Percentiles rank a stretch among this genome's conserved stretches.
phyloP scores from a whole-genome alignment of 2,113 vertebrate genomes.

The Hemibagrus wyckioides region DNA sequence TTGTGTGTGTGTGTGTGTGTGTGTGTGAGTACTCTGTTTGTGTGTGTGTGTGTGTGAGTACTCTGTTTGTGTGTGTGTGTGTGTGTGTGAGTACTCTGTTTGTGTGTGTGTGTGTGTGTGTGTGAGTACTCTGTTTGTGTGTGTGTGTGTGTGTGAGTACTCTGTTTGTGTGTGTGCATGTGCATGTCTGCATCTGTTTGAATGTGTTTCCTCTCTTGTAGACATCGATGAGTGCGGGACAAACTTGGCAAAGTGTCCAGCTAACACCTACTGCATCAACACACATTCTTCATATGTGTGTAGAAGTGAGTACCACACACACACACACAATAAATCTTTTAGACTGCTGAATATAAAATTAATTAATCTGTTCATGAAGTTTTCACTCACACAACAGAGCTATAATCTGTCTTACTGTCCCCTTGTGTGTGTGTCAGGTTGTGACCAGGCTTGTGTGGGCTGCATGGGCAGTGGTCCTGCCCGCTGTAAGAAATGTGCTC shows the following conservation, averaged over 20 bases:
- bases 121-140: constrained; percentile 59
- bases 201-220: constrained; percentile 52
- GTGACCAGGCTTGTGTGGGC: constrained; percentile 85
- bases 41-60: too few relatives aligned
- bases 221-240: constrained; percentile 93
- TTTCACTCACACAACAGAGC: too few relatives aligned
- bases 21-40: too few relatives aligned
- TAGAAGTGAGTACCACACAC: constrained; percentile 76
- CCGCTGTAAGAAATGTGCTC: constrained; percentile 89
- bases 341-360: neutral
- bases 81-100: too few relatives aligned
- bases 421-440: constrained; percentile 70
- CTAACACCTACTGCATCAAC: constrained; percentile 88
- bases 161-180: neutral
- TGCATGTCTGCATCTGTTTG: neutral
- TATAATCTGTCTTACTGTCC: neutral
- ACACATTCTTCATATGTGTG: constrained; percentile 89
- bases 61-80: too few relatives aligned
- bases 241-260: constrained; percentile 77
- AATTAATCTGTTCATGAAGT: too few relatives aligned
- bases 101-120: too few relatives aligned
- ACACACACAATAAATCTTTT: neutral
- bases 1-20: too few relatives aligned
- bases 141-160: constrained; percentile 80
- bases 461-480: constrained; percentile 89